Conservation (phyloP, 2,113 vertebrate species). For the Macaca nemestrina region DNA sequence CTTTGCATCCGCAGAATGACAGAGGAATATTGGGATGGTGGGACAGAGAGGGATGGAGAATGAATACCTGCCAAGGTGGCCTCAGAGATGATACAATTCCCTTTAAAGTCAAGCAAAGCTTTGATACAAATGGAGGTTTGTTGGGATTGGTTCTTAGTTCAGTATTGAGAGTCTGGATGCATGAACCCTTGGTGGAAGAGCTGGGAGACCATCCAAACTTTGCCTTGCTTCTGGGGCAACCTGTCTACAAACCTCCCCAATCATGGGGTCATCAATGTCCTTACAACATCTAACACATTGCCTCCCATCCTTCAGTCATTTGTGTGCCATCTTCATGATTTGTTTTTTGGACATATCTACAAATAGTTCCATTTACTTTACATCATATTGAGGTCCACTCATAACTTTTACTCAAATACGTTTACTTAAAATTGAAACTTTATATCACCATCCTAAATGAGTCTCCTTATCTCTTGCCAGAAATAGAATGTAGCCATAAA, state of each 20-base stretch:
- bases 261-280: not conserved
- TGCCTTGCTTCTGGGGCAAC: not conserved
- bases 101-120: not conserved
- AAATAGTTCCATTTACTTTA: not conserved
- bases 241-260: not conserved
- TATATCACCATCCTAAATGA: not conserved
- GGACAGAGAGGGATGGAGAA: not conserved
- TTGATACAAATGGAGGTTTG: accelerated
- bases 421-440: constrained; percentile 31
- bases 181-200: not conserved
- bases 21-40: not conserved
- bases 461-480: not conserved
- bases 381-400: not conserved
- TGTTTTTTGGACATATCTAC: not conserved
- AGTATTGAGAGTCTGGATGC: not conserved
- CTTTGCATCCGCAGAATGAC: not conserved
- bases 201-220: not conserved
- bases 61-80: not conserved
- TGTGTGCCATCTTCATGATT: not conserved
- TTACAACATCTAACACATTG: not conserved
- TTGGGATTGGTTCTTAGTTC: not conserved
- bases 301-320: not conserved
- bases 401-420: not conserved
- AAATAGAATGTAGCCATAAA: not conserved
- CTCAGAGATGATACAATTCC: not conserved